Conservation (phyloP, 2,888 invertebrate genomes). For the Oithona nana region DNA sequence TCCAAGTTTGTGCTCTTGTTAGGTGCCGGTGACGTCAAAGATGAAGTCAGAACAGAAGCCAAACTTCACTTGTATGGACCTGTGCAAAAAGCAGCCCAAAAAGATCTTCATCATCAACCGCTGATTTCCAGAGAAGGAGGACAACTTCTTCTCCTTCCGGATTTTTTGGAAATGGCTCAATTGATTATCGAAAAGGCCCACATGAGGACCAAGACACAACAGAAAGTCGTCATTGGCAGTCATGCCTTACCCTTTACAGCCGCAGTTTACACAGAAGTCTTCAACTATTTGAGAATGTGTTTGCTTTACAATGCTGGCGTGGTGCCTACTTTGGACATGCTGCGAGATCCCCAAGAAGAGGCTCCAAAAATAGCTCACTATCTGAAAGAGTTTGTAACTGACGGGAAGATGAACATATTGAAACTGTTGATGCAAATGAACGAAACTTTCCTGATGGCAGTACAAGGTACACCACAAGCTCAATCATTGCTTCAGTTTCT, state of each 20-base stretch:
- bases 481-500: conserved; percentile 2
- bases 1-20: conserved; percentile 60
- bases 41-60: conserved; percentile 53
- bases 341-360: not conserved
- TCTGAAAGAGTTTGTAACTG: not conserved
- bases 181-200: conserved; percentile 49
- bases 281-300: conserved; percentile 17
- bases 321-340: not conserved
- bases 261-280: not conserved
- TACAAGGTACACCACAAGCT: not conserved
- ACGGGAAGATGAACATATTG: not conserved
- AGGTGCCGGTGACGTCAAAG: conserved; percentile 64
- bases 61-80: conserved; percentile 52
- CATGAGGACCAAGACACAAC: conserved; percentile 38
- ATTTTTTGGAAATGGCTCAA: conserved; percentile 48
- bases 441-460: not conserved
- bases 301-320: conserved; percentile 7
- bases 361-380: conserved; percentile 6
- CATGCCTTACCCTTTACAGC: conserved; percentile 46
- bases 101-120: conserved; percentile 21
- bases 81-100: conserved; percentile 31
- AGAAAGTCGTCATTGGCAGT: conserved; percentile 42
- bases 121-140: not conserved
- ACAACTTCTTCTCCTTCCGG: conserved; percentile 35
- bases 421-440: not conserved